These are phyloP conservation scores for Campoplex capitator DNA, from an alignment of 2,888 invertebrate species.

Conservation along the genomic window DNA sequence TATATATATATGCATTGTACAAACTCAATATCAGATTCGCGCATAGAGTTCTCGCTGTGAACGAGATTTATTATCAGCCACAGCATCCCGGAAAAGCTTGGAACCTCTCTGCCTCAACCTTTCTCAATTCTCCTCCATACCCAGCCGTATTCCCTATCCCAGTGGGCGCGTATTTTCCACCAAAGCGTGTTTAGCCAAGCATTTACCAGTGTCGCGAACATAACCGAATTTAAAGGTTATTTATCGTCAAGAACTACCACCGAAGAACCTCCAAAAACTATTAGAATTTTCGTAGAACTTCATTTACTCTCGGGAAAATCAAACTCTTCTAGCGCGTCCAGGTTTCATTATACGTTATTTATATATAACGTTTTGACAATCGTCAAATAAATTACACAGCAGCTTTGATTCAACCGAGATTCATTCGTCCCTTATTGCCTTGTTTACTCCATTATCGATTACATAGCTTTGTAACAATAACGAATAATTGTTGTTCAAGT, in stretches of 20 bases:
- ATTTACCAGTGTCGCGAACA: conserved; percentile 66
- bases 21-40: conserved; percentile 76
- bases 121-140: conserved; percentile 4
- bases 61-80: conserved; percentile 74
- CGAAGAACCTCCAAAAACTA: conserved; percentile 21
- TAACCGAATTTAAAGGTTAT: conserved; percentile 66
- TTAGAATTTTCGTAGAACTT: conserved; percentile 21
- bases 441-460: conserved; percentile 7
- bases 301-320: neutral
- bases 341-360: neutral
- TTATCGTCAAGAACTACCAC: conserved; percentile 46
- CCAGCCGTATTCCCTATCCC: neutral
- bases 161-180: conserved; percentile 43
- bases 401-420: conserved; percentile 7
- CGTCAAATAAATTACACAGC: conserved; percentile 37
- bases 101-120: conserved; percentile 9
- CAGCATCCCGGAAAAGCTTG: conserved; percentile 53
- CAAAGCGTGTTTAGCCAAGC: conserved; percentile 61
- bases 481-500: neutral
- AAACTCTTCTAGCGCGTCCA: too few relatives aligned
- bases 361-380: neutral
- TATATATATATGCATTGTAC: conserved; percentile 66
- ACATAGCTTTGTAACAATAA: neutral
- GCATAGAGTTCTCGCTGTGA: conserved; percentile 63
- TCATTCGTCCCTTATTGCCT: conserved; percentile 43